Evolutionary conservation across 2,888 invertebrate genomes (phyloP), one percentile per base, ranked within the genome.

Genomic region (Hemicrepidius hirtus): DNA sequence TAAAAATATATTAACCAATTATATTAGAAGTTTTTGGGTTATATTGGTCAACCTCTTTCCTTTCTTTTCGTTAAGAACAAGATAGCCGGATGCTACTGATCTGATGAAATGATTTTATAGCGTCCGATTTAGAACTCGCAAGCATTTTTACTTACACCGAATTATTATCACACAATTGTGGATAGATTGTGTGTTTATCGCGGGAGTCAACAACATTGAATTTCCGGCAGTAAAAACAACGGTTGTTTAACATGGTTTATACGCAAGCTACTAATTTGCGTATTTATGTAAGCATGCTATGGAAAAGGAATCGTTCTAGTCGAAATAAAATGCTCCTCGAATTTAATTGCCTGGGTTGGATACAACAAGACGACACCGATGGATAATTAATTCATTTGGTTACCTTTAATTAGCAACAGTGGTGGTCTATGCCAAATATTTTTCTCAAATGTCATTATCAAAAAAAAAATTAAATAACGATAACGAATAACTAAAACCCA

Each of bases 201-300:
- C 62, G 28, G 21, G 49, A 68, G 68, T 68, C 68, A 62, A 68
- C 68, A 62, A 68, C 68, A 62, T 53, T 24, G 12, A 62, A 41
- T 53, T 68, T 68, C 68, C 68, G 68, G 68, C 53, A 35, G 60
- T 68, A 62, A 68, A 67, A 68, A 62, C 46, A 49, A 68, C 68
- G 40, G 68, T 68, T 68, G 50, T 50, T 68, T 53, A 13, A 32
- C 41, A 68, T 49, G 62, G 53, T 68, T 28, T 53, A 12, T 68
- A 62, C 62, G 13, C 37, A 16, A 63, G 41, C 35, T 21, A 21
- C 53, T 68, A 68, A 68, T 68, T 68, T 62, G 53, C 50, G 49
- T 68, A 68, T 53, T 68, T 53, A 53, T 40, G 50, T 40, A 40
- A 40, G 40, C 40, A 1, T 40, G 40, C 1, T 40, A 40, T n/a